Conservation (phyloP, 2,888 invertebrate species). For the Odiellus spinosus region DNA sequence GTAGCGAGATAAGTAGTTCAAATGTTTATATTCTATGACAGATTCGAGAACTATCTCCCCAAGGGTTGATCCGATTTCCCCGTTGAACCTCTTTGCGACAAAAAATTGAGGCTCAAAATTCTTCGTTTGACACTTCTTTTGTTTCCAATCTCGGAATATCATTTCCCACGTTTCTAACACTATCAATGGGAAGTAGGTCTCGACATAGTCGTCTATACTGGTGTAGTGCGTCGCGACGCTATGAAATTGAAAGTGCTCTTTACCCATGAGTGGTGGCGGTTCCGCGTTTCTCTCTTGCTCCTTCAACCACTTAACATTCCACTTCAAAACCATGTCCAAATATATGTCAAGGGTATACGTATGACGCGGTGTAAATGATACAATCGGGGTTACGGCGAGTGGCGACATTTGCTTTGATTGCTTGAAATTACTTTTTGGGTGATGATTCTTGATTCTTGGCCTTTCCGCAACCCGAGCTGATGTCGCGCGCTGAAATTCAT, state of each 20-base stretch:
- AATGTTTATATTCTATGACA: slow-evolving; percentile 2
- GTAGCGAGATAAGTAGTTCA: background rate
- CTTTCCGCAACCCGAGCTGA: too few species aligned
- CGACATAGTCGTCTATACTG: slow-evolving; percentile 3
- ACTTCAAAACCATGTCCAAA: slow-evolving; percentile 8
- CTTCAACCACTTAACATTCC: slow-evolving; percentile 16
- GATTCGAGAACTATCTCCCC: background rate
- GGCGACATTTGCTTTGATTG: too few species aligned
- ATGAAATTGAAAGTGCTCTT: background rate
- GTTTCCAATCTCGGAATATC: slow-evolving; percentile 4
- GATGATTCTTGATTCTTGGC: too few species aligned
- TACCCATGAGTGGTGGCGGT: slow-evolving; percentile 7
- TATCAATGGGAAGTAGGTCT: slow-evolving; percentile 7
- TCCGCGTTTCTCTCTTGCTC: slow-evolving; percentile 8
- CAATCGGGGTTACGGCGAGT: background rate
- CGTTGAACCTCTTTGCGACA: too few species aligned
- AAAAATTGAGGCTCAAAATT: too few species aligned
- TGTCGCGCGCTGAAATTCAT: too few species aligned
- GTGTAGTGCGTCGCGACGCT: background rate
- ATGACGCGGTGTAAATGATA: background rate
- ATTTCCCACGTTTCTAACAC: slow-evolving; percentile 13
- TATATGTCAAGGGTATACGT: background rate
- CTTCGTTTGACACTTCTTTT: background rate
- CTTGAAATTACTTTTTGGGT: too few species aligned
- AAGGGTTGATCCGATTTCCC: background rate